Evolutionary conservation across 2,888 invertebrate species (phyloP), one percentile per base, ranked within the genome.

Genomic region (Ectropis crepuscularia): DNA sequence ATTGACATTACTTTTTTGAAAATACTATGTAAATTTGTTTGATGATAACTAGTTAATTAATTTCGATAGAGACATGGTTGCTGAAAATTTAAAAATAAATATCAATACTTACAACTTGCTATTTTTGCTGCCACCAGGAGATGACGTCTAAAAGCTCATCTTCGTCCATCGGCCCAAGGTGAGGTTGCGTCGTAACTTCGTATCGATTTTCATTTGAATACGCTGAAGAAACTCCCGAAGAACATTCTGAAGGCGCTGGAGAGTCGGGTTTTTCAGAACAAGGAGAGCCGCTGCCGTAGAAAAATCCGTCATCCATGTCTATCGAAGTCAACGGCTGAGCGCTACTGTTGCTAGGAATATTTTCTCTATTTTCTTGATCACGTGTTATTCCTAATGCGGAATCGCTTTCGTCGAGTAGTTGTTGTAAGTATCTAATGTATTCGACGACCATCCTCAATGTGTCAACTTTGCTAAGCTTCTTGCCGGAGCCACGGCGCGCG

Each of bases 381-480:
- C 90, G 81, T 8, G 87, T 88, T 12, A 92, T 93, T 0, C 93
- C 90, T 70, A 93, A 85, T 45, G 94, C 93, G 7, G 94, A 95
- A 69, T 96, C 96, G 75, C 95, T 95, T 65, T 96, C 96, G 6
- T 96, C 96, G 50, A 98, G 91, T 70, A 98, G 90, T 77, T 96
- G 95, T 80, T 98, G 96, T 39, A 98, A 92, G 73, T 97, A 96
- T 68, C 97, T 94, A 69, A 98, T 98, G 81, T 98, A 98, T 83
- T 98, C 98, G 0, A 98, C 97, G 0, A 98, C 98, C 91, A 98
- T 95, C 70, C 96, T 93, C 37, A 98, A 89, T 0, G 98, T 98
- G 85, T 98, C 98, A 41, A 98, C 97, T 92, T 98, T 98, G 78
- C 96, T 96, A 6, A 97, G 93, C 79, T 98, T 97, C 82, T 97